phyloP scores from a whole-genome alignment of 2,888 invertebrate species.

The Sarcophaga rosellei region DNA sequence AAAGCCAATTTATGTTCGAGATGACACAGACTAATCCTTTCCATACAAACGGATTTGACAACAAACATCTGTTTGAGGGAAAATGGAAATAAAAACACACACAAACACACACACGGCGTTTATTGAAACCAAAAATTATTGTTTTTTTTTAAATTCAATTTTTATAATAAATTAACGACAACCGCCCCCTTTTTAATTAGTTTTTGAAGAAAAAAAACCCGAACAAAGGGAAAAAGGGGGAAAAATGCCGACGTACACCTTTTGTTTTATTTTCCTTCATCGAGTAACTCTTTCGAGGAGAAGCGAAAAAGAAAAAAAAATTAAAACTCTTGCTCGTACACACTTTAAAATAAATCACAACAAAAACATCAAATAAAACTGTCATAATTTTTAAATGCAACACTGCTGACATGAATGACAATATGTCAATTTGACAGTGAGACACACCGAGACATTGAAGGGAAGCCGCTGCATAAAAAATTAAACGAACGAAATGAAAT shows the following conservation, averaged over 20 bases:
- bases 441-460: slow-evolving; percentile 61
- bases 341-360: slow-evolving; percentile 71
- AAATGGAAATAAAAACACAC: slow-evolving; percentile 15
- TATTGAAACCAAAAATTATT: slow-evolving; percentile 42
- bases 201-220: neutral
- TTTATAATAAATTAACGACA: slow-evolving; percentile 62
- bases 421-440: slow-evolving; percentile 76
- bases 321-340: slow-evolving; percentile 28
- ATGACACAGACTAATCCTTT: slow-evolving; percentile 68
- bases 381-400: slow-evolving; percentile 77
- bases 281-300: slow-evolving; percentile 32
- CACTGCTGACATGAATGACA: slow-evolving; percentile 75
- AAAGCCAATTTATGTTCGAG: slow-evolving; percentile 66
- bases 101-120: neutral
- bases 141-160: slow-evolving; percentile 21
- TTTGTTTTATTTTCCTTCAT: neutral
- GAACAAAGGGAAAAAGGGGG: slow-evolving; percentile 33
- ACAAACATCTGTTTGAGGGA: slow-evolving; percentile 61
- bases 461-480: slow-evolving; percentile 55
- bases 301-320: neutral
- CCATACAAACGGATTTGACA: slow-evolving; percentile 58
- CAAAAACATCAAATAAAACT: slow-evolving; percentile 78
- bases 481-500: slow-evolving; percentile 13
- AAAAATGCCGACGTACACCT: slow-evolving; percentile 37
- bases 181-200: slow-evolving; percentile 56